A percentile compares a stretch with the other conserved stretches of the same genome.
Conservation (phyloP, 2,888 invertebrate genomes). For the Drosophila eohydei region DNA sequence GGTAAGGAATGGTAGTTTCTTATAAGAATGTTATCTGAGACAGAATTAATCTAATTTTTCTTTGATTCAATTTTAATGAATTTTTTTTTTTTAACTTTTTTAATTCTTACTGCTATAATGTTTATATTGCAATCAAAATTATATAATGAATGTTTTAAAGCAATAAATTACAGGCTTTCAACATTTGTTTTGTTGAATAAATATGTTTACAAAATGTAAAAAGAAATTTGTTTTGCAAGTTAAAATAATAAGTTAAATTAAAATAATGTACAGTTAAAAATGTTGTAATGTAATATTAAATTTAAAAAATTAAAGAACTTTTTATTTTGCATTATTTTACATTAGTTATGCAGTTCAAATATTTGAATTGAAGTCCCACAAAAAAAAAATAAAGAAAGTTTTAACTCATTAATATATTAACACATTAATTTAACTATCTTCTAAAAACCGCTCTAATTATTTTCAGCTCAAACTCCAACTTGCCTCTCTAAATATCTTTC, state of each 20-base stretch:
- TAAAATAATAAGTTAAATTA: no score
- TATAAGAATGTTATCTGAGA: background rate
- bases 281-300: background rate
- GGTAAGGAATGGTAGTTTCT: background rate
- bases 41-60: background rate
- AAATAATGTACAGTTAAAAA: background rate
- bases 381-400: background rate
- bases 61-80: background rate
- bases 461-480: background rate
- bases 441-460: background rate
- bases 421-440: background rate
- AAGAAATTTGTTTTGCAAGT: background rate
- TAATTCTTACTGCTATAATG: background rate
- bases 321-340: no score
- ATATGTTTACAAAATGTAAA: background rate
- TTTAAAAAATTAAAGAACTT: no score
- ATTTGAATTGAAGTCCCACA: no score
- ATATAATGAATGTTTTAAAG: background rate
- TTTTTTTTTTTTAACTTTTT: background rate
- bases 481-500: background rate
- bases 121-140: no score
- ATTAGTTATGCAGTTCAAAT: no score
- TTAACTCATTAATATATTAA: background rate
- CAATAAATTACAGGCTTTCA: conserved; percentile 1
- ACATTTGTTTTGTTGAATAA: background rate